Evolutionary conservation across 2,113 vertebrate genomes (phyloP), one percentile per base, ranked within the genome.

Genomic region (Oenanthe oenanthe): DNA sequence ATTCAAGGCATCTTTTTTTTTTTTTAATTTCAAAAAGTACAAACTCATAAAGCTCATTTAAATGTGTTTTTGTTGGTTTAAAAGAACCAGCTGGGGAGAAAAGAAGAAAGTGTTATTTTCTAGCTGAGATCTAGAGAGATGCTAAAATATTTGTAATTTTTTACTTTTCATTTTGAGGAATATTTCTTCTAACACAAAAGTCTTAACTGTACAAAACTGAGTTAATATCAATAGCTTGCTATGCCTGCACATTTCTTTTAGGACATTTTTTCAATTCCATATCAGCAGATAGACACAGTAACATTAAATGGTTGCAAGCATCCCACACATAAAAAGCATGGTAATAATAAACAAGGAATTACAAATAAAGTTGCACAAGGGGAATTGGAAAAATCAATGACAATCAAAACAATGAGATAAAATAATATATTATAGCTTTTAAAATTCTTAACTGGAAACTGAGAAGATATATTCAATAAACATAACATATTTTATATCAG

Each of bases 401-500:
- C 31, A 78, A 88, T 51, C 66, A 92, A 92, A 93, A 54, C 21
- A 38, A 42, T 13, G 15, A 73, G n/a, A 85, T 31, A 73, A 86
- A 85, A 80, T 43, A 86, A 87, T 45, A 65, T 32, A 88, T n/a
- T 80, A 31, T 15, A 85, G 26, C 22, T 90, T 85, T 67, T 86
- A 25, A 40, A 93, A 92, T 88, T 38, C 43, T 63, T 72, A 82
- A 77, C 38, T 56, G 58, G 93, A 94, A 92, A 77, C 81, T 71
- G 82, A 83, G 62, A 90, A 48, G 29, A 62, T 62, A 71, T 76
- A 85, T 93, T 92, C 81, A 87, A 92, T 79, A 90, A 92, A 89
- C 85, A 66, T 89, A 91, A 93, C 81, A 67, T 89, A 91, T 80
- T 93, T 95, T 77, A 74, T 62, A 92, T 88, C 60, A 77, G 75